These are phyloP conservation scores for Eilema sororculum DNA, from an alignment of 2,888 invertebrate species.

Conservation along the genomic window DNA sequence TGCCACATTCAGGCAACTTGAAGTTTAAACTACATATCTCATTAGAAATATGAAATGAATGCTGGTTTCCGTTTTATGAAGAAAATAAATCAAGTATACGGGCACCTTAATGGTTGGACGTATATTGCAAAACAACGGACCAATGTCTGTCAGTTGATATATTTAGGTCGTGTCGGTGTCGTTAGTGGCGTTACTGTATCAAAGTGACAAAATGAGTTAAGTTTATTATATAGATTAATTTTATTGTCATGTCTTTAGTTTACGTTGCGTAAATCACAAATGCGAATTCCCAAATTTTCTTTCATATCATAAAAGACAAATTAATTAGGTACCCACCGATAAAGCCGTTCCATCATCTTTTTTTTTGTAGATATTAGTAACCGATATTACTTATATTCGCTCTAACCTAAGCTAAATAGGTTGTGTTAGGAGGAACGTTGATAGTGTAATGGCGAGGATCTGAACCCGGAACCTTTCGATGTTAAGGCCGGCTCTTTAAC, in stretches of 20 bases:
- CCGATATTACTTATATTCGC: too few species aligned
- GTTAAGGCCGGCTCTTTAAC: too few species aligned
- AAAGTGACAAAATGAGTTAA: conserved; percentile 19
- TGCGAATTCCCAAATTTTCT: too few species aligned
- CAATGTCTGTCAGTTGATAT: conserved; percentile 33
- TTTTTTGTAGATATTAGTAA: too few species aligned
- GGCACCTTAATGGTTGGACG: conserved; percentile 26
- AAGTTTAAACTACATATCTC: neutral
- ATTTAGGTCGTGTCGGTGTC: conserved; percentile 29
- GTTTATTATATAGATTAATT: conserved; percentile 13
- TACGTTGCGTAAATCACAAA: too few species aligned
- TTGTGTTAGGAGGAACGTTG: too few species aligned
- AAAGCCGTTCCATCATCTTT: neutral
- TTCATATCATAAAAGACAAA: too few species aligned
- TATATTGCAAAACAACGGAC: conserved; percentile 41
- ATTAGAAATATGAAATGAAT: neutral
- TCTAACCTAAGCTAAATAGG: too few species aligned
- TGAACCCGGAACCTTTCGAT: too few species aligned
- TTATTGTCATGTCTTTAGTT: neutral
- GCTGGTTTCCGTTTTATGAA: neutral
- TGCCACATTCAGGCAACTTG: neutral
- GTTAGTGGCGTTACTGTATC: conserved; percentile 18
- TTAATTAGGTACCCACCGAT: too few species aligned
- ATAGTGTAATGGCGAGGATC: too few species aligned
- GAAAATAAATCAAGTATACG: conserved; percentile 1